phyloP scores from a whole-genome alignment of 2,113 vertebrate genomes.

The Climacteris rufus region DNA sequence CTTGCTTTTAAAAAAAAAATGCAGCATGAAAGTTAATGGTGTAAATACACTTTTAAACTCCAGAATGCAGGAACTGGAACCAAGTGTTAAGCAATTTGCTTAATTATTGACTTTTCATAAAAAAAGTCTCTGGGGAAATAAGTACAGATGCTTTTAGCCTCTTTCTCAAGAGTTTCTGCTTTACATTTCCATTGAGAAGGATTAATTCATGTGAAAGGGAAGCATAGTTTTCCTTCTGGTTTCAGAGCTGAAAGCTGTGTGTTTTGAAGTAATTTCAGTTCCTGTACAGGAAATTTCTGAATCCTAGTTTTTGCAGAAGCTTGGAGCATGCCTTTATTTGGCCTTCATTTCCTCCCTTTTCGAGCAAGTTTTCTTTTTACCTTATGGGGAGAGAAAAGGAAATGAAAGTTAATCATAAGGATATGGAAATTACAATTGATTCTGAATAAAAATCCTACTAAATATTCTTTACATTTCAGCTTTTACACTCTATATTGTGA shows the following conservation, averaged over 20 bases:
- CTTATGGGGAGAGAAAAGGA: constrained; percentile 65
- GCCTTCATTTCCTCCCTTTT: constrained; percentile 76
- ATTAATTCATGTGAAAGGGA: constrained; percentile 69
- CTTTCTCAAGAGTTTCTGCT: constrained; percentile 74
- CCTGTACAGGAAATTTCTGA: constrained; percentile 71
- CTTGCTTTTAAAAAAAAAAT: constrained; percentile 70
- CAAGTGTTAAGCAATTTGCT: constrained; percentile 83
- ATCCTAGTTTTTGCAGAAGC: constrained; percentile 75
- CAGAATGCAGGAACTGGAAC: constrained; percentile 79
- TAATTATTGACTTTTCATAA: constrained; percentile 84
- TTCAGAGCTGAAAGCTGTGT: constrained; percentile 85
- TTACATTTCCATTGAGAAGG: constrained; percentile 69
- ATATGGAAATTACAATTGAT: neutral
- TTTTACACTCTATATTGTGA: neutral
- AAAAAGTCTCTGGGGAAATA: constrained; percentile 77
- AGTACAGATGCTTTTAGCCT: constrained; percentile 78
- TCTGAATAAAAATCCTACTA: neutral
- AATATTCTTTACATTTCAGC: neutral
- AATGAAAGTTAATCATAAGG: neutral
- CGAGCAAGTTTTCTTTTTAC: constrained; percentile 84
- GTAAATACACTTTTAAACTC: constrained; percentile 76
- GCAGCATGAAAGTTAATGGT: constrained; percentile 76
- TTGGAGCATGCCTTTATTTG: constrained; percentile 72
- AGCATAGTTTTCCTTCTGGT: constrained; percentile 74
- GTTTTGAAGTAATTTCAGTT: constrained; percentile 79